A percentile compares a stretch with the other conserved stretches of the same genome.
phyloP scores from a whole-genome alignment of 2,113 vertebrate species.

The Gobiocypris rarus region DNA sequence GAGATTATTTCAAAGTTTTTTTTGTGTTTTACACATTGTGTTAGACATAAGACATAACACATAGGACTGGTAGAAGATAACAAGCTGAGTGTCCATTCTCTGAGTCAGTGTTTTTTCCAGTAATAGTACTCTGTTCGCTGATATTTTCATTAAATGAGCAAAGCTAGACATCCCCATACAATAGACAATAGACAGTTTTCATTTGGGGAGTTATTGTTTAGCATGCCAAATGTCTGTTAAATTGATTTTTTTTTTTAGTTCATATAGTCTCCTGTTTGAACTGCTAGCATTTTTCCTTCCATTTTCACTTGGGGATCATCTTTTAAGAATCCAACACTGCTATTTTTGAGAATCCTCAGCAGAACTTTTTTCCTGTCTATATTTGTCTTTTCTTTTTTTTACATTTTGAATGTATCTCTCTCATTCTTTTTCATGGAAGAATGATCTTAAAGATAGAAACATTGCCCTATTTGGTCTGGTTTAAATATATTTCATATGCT shows the following conservation, averaged over 20 bases:
- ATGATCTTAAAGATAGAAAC: not conserved
- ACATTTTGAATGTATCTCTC: not conserved
- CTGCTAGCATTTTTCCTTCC: slow-evolving; percentile 42
- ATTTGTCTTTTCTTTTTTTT: not conserved
- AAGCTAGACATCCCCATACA: slow-evolving; percentile 63
- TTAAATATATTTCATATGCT: slow-evolving; percentile 28
- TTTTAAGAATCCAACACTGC: slow-evolving; percentile 37
- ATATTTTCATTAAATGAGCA: slow-evolving; percentile 63
- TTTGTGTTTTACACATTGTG: not conserved
- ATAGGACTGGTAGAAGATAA: slow-evolving; percentile 56
- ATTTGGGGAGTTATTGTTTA: slow-evolving; percentile 68
- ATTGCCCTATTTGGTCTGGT: slow-evolving; percentile 5
- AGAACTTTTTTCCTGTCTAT: not conserved
- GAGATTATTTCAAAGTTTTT: not conserved
- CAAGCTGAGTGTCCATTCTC: slow-evolving; percentile 52
- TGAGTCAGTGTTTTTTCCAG: slow-evolving; percentile 64
- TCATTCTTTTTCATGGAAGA: slow-evolving; percentile 41
- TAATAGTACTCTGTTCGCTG: slow-evolving; percentile 47
- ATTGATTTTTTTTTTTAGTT: slow-evolving; percentile 50
- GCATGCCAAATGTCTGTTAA: slow-evolving; percentile 58
- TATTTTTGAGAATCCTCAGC: slow-evolving; percentile 55
- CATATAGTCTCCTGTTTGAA: slow-evolving; percentile 64
- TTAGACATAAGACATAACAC: not conserved
- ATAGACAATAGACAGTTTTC: slow-evolving; percentile 68
- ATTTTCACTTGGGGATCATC: slow-evolving; percentile 62